phyloP scores from a whole-genome alignment of 2,797 vertebrate genomes.

The Liparis tanakae region DNA sequence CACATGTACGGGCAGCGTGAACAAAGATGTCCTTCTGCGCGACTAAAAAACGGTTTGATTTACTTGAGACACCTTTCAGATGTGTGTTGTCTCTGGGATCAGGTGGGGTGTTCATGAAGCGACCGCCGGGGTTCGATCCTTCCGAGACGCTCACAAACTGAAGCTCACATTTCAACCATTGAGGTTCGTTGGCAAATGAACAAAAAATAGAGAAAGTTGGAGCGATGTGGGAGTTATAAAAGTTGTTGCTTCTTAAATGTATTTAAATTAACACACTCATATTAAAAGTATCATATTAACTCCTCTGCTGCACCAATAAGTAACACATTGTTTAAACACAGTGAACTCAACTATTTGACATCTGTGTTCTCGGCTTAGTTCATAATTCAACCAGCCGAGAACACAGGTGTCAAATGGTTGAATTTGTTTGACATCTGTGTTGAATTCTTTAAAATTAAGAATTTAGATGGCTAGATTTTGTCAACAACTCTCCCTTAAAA shows the following conservation, averaged over 20 bases:
- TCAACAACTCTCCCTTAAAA: too few relatives aligned
- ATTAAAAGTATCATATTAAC: background rate
- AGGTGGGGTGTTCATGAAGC: conserved; percentile 3
- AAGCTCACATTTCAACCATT: background rate
- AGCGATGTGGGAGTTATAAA: background rate
- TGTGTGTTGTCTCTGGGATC: conserved; percentile 15
- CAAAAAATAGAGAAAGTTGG: background rate
- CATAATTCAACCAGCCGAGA: too few relatives aligned
- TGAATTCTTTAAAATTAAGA: too few relatives aligned
- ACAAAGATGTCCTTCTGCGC: conserved; percentile 6
- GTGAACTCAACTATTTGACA: too few relatives aligned
- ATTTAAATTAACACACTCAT: background rate
- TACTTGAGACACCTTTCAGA: conserved; percentile 31
- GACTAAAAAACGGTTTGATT: conserved; percentile 46
- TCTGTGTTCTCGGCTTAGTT: too few relatives aligned
- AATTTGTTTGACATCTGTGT: too few relatives aligned
- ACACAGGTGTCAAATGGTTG: too few relatives aligned
- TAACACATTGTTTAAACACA: background rate
- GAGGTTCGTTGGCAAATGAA: background rate
- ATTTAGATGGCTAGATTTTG: too few relatives aligned
- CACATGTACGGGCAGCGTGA: conserved; percentile 17
- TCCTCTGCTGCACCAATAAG: background rate
- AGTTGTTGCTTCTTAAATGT: background rate
- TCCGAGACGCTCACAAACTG: background rate
- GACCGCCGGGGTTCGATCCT: background rate